Percentiles rank a stretch among this genome's conserved stretches.
Evolutionary conservation across 1,140 invertebrate species (phyloP).

Genomic region (Drosophila pachea): DNA sequence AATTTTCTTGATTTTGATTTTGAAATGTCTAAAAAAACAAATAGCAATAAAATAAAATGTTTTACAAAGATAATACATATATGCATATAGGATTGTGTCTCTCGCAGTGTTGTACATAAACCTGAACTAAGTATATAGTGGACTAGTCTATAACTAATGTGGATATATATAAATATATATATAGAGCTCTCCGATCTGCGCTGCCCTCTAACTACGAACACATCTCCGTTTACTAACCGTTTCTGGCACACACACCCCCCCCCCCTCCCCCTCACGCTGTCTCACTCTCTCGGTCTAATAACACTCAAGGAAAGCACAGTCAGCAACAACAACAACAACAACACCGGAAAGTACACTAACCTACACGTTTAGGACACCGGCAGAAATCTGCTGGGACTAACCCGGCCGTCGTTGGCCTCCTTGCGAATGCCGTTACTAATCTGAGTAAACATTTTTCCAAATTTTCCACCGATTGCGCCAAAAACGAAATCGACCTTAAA

Average conservation of each 20-base stretch:
- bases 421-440: conserved; percentile 56
- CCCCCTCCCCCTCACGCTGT: no score
- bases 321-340: conserved; percentile 4
- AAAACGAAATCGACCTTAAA: conserved; percentile 22
- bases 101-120: conserved; percentile 28
- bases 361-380: conserved; percentile 23
- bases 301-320: conserved; percentile 1
- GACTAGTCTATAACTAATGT: conserved; percentile 18
- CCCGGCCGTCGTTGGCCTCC: conserved; percentile 10
- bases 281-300: conserved; percentile 13
- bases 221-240: conserved; percentile 51
- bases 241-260: conserved; percentile 30
- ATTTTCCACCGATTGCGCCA: conserved; percentile 55
- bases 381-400: conserved; percentile 6
- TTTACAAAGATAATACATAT: conserved; percentile 16
- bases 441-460: conserved; percentile 65
- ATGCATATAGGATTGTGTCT: conserved; percentile 21
- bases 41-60: conserved; percentile 7
- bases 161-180: conserved; percentile 20
- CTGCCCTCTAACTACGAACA: conserved; percentile 6
- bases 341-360: conserved; percentile 43
- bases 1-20: conserved; percentile 55
- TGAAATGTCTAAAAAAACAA: conserved; percentile 41
- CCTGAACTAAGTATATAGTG: not conserved
- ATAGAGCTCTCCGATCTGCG: not conserved